Evolutionary conservation across 2,113 vertebrate species (phyloP), one percentile per base, ranked within the genome.

Genomic region (Morone saxatilis): DNA sequence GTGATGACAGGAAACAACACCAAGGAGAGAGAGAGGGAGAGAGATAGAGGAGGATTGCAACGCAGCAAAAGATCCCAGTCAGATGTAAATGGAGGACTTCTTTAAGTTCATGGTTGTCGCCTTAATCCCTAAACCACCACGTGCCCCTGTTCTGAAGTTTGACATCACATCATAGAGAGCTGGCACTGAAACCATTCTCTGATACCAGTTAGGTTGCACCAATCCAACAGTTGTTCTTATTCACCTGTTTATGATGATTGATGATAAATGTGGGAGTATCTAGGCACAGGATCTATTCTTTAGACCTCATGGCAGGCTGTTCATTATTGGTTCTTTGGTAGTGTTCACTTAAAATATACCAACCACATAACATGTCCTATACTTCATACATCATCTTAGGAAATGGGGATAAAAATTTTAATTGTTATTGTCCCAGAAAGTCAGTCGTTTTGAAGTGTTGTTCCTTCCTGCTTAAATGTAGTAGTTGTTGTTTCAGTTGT

Each of bases 401-500:
- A 62, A 74, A 40, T 68, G 9, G 20, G 12, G 16, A 47, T 61
- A 56, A 74, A 67, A 48, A 51, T 77, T 51, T 72, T 86, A 56
- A 25, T 51, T 50, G 3, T 31, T 31, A 54, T 47, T 61, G 43
- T 71, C 4, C 4, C 8, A 45, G 45, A 61, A 62, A 22, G 12
- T 62, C 53, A 19, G 19, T 38, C 3, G 43, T 51, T 74, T 40
- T 48, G 20, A 65, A 56, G 74, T 25, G 63, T 68, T 68, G 14
- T 54, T 74, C 66, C 66, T 13, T 76, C 48, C 25, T 7, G 5
- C 66, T 76, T 6, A 56, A 80, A 78, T 68, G 25, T 56, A 53
- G n/a, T 41, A 67, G 62, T 71, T 86, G 76, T 87, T 90, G 59
- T 80, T 83, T 80, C 80, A 83, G 80, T 90, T 71, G 76, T 71